phyloP scores from a whole-genome alignment of 2,888 invertebrate species.

The Pollenia labialis region DNA sequence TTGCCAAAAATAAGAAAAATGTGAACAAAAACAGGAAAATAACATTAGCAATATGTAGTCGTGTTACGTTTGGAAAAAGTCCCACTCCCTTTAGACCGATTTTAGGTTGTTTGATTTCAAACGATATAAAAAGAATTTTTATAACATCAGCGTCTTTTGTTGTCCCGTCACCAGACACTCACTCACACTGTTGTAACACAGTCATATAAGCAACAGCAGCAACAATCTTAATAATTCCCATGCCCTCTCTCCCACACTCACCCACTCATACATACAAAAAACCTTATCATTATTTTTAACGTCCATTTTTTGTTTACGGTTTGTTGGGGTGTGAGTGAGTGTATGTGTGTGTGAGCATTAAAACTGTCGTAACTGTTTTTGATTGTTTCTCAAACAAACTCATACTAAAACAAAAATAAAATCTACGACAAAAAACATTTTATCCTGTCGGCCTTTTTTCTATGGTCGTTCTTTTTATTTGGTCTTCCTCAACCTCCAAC shows the following conservation, averaged over 20 bases:
- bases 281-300: conserved; percentile 59
- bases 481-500: conserved; percentile 1
- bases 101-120: conserved; percentile 22
- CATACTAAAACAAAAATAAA: conserved; percentile 46
- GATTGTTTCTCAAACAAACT: conserved; percentile 56
- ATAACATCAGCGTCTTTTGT: conserved; percentile 61
- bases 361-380: conserved; percentile 67
- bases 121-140: conserved; percentile 63
- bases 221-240: conserved; percentile 65
- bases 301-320: conserved; percentile 53
- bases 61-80: background rate
- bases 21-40: conserved; percentile 35
- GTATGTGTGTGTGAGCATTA: conserved; percentile 28
- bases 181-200: conserved; percentile 10
- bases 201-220: conserved; percentile 52
- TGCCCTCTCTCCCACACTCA: conserved; percentile 5
- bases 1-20: conserved; percentile 51
- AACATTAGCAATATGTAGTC: conserved; percentile 55
- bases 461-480: conserved; percentile 4
- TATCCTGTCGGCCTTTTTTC: conserved; percentile 56
- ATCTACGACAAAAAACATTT: conserved; percentile 1
- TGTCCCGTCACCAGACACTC: conserved; percentile 2
- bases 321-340: conserved; percentile 25
- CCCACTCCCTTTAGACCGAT: background rate
- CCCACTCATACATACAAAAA: background rate